Evolutionary conservation across 2,888 invertebrate genomes (phyloP).

Genomic region (Spatulosminthurus flaviceps): DNA sequence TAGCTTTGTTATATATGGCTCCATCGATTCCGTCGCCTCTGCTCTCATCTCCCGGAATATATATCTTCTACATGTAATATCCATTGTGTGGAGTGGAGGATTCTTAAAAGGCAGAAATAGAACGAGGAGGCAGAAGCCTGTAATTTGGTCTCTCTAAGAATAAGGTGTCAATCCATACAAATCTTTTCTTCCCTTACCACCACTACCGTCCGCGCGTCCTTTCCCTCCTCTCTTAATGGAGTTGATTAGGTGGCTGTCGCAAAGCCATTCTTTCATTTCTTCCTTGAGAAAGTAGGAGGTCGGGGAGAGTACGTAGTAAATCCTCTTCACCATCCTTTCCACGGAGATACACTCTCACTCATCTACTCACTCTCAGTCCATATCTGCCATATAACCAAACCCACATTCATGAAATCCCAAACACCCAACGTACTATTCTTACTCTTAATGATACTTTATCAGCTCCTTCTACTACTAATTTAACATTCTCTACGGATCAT

Average conservation of each 20-base stretch:
- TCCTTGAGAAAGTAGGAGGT: slow-evolving; percentile 20
- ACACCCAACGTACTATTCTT: neutral
- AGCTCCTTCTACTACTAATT: neutral
- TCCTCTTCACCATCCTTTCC: neutral
- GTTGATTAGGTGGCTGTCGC: slow-evolving; percentile 28
- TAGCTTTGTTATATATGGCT: slow-evolving; percentile 12
- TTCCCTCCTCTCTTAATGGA: slow-evolving; percentile 7
- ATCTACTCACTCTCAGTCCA: neutral
- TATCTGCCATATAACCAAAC: neutral
- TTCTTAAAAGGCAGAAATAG: neutral
- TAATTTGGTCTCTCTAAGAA: slow-evolving; percentile 35
- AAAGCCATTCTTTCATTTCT: slow-evolving; percentile 19
- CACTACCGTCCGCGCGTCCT: neutral
- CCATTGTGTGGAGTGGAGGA: neutral
- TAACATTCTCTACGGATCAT: slow-evolving; percentile 7
- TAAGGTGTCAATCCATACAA: slow-evolving; percentile 35
- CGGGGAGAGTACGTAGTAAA: neutral
- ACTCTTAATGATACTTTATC: slow-evolving; percentile 11
- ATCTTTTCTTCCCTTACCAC: slow-evolving; percentile 6
- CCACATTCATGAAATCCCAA: neutral
- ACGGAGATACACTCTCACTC: neutral
- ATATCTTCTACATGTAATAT: neutral
- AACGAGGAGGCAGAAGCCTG: neutral
- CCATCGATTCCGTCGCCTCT: slow-evolving; percentile 13
- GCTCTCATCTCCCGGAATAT: neutral